phyloP scores from a whole-genome alignment of 2,888 invertebrate genomes.

The Sinhomidia bicolor region DNA sequence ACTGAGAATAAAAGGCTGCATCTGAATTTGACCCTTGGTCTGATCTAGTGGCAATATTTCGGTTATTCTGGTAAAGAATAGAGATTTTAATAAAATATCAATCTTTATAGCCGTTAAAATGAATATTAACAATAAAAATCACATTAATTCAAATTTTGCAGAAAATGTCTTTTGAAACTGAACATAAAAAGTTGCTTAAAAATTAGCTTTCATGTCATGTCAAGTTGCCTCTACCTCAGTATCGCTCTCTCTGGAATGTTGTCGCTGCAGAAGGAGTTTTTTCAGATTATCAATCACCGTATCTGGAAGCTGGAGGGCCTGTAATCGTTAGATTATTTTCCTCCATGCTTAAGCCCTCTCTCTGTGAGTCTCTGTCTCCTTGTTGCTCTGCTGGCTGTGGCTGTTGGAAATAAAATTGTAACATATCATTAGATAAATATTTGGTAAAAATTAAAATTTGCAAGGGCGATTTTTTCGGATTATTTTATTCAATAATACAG shows the following conservation, averaged over 20 bases:
- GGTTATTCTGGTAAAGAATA: conserved; percentile 56
- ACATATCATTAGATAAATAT: too few species aligned
- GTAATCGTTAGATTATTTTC: conserved; percentile 73
- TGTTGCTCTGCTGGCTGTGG: conserved; percentile 53
- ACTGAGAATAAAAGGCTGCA: conserved; percentile 78
- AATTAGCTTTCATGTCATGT: too few species aligned
- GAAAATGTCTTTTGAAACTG: too few species aligned
- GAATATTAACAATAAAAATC: too few species aligned
- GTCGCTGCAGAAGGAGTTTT: conserved; percentile 78
- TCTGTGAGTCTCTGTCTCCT: background rate
- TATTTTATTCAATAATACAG: too few species aligned
- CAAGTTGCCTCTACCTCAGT: conserved; percentile 79
- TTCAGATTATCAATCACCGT: conserved; percentile 80
- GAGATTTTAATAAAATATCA: background rate
- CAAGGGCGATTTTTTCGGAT: too few species aligned
- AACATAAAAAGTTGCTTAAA: too few species aligned
- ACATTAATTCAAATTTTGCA: too few species aligned
- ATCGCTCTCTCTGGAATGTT: conserved; percentile 80
- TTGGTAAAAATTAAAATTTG: too few species aligned
- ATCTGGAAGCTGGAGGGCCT: conserved; percentile 78
- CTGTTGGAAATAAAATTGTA: background rate
- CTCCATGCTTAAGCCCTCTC: conserved; percentile 61
- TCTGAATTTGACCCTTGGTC: conserved; percentile 78
- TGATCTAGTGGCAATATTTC: conserved; percentile 70
- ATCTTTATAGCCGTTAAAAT: background rate